Conservation (phyloP, 2,113 vertebrate species). For the Okapia johnstoni region DNA sequence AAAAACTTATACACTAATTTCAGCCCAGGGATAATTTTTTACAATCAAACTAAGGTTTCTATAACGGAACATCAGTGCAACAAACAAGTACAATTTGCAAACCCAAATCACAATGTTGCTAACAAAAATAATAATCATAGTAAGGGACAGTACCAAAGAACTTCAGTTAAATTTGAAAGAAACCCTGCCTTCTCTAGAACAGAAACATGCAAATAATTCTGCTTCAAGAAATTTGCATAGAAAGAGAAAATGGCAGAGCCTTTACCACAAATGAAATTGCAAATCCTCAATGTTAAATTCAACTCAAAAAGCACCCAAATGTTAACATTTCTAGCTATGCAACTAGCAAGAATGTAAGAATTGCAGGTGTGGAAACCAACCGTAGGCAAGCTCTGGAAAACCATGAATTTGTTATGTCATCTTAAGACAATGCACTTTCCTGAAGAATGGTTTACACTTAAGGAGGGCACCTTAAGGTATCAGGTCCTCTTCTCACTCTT, state of each 20-base stretch:
- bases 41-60: neutral
- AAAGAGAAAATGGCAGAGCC: conserved; percentile 28
- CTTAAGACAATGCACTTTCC: neutral
- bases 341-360: neutral
- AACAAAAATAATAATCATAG: neutral
- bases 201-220: neutral
- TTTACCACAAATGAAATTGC: neutral
- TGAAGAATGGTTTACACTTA: neutral
- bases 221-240: conserved; percentile 51
- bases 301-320: neutral
- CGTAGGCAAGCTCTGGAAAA: neutral
- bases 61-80: neutral
- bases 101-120: neutral
- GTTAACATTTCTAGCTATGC: neutral
- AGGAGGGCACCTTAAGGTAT: neutral
- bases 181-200: neutral
- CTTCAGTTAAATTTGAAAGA: neutral
- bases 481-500: neutral
- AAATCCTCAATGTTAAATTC: neutral
- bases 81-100: neutral
- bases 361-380: neutral
- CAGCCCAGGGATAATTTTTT: neutral
- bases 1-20: neutral
- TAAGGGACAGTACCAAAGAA: neutral
- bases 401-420: neutral